A percentile compares a stretch with the other conserved stretches of the same genome.
These are phyloP conservation scores for Melieria crassipennis DNA, from an alignment of 2,888 invertebrate species.

Conservation along the genomic window DNA sequence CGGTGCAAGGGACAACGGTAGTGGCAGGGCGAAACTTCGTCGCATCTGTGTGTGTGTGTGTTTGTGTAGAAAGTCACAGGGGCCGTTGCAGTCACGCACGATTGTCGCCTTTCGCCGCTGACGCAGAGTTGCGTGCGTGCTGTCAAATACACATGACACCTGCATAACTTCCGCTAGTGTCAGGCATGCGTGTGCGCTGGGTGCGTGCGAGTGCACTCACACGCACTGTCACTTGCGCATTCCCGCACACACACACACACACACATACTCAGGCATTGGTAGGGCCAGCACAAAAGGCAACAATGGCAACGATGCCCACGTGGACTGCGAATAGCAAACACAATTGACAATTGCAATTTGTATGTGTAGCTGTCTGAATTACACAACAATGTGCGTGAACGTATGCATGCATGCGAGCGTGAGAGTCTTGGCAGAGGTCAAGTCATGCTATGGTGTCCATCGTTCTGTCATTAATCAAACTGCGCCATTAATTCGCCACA, in stretches of 20 bases:
- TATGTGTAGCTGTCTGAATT: too few relatives aligned
- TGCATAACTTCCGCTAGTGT: slow-evolving; percentile 25
- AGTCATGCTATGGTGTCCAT: slow-evolving; percentile 22
- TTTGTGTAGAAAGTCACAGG: not conserved
- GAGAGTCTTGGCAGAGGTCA: not conserved
- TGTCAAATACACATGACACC: slow-evolving; percentile 31
- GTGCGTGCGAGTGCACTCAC: slow-evolving; percentile 22
- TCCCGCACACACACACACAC: not conserved
- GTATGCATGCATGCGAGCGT: not conserved
- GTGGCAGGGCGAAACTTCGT: too few relatives aligned
- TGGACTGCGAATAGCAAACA: too few relatives aligned
- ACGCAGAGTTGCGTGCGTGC: not conserved
- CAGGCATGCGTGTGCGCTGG: slow-evolving; percentile 20
- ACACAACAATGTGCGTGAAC: too few relatives aligned
- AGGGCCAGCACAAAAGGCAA: too few relatives aligned
- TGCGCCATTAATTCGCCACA: slow-evolving; percentile 34
- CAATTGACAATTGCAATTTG: too few relatives aligned
- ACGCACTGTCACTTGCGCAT: slow-evolving; percentile 21
- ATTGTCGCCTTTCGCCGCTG: too few relatives aligned
- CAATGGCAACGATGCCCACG: too few relatives aligned
- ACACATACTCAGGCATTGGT: not conserved
- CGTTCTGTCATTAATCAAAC: slow-evolving; percentile 33
- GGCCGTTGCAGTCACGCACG: not conserved
- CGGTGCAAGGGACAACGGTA: too few relatives aligned
- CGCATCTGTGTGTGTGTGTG: not conserved